Evolutionary conservation across 2,797 vertebrate genomes (phyloP).

Genomic region (Echiichthys vipera): DNA sequence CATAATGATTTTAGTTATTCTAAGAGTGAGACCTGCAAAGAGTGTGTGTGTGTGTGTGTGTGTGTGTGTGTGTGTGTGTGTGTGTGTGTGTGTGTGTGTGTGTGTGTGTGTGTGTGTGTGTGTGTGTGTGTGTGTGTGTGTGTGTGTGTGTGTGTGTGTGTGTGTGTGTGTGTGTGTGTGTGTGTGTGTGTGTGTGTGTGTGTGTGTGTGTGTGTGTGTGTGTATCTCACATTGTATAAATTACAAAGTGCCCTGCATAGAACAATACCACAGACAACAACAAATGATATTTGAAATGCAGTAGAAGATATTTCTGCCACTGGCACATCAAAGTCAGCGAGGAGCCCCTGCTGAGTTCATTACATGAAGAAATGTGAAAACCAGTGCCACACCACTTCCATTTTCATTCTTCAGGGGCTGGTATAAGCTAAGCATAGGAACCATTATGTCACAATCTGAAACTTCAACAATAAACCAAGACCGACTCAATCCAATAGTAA

Average conservation of each 20-base stretch:
- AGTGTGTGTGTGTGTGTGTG: slow-evolving; percentile 16
- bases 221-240: background rate
- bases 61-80: slow-evolving; percentile 12
- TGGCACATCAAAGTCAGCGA: background rate
- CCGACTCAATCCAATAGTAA: slow-evolving; percentile 8
- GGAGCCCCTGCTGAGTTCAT: background rate
- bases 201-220: slow-evolving; percentile 9
- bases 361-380: background rate
- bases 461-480: background rate
- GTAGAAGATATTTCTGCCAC: background rate
- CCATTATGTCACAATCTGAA: background rate
- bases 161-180: slow-evolving; percentile 18
- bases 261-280: background rate
- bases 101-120: slow-evolving; percentile 13
- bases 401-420: no score
- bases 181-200: slow-evolving; percentile 13
- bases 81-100: slow-evolving; percentile 18
- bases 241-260: background rate
- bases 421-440: no score
- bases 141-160: slow-evolving; percentile 9
- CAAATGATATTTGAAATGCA: background rate
- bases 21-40: slow-evolving; percentile 25
- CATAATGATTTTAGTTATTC: slow-evolving; percentile 56
- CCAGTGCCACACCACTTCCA: background rate
- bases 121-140: slow-evolving; percentile 5